Evolutionary conservation across 1,140 invertebrate species (phyloP).

Genomic region (Lerema accius): DNA sequence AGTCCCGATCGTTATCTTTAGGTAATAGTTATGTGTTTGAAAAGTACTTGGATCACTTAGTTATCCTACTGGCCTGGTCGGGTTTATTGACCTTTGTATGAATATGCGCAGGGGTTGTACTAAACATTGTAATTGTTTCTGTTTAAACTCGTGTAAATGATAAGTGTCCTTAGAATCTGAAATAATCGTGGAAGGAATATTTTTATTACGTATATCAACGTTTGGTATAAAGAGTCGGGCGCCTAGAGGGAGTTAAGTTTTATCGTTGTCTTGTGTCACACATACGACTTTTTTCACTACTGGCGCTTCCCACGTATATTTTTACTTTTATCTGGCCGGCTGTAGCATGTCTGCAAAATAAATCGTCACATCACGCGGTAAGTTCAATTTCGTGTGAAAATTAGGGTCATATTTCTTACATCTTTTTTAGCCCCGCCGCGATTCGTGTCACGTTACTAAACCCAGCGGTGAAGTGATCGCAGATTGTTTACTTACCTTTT

Average conservation of each 20-base stretch:
- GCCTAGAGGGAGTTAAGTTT: constrained; percentile 54
- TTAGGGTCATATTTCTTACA: constrained; percentile 60
- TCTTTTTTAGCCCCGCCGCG: constrained; percentile 43
- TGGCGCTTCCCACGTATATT: background rate
- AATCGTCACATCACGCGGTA: constrained; percentile 61
- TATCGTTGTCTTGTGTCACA: constrained; percentile 37
- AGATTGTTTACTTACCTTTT: constrained; percentile 23
- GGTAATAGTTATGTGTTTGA: too few species aligned
- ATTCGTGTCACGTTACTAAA: constrained; percentile 61
- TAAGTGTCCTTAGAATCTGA: too few species aligned
- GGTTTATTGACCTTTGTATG: too few species aligned
- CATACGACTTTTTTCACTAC: constrained; percentile 28
- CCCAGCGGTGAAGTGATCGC: constrained; percentile 35
- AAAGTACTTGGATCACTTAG: too few species aligned
- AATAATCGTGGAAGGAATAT: too few species aligned
- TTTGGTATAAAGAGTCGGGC: constrained; percentile 55
- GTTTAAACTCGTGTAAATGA: too few species aligned
- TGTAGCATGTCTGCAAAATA: constrained; percentile 63
- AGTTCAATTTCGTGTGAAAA: constrained; percentile 73
- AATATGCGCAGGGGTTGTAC: too few species aligned
- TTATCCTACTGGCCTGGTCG: too few species aligned
- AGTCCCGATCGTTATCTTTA: background rate
- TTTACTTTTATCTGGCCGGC: constrained; percentile 43
- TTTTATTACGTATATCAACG: constrained; percentile 69
- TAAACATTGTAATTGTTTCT: too few species aligned